phyloP scores from a whole-genome alignment of 2,797 vertebrate species.

The Ptychadena robeensis region DNA sequence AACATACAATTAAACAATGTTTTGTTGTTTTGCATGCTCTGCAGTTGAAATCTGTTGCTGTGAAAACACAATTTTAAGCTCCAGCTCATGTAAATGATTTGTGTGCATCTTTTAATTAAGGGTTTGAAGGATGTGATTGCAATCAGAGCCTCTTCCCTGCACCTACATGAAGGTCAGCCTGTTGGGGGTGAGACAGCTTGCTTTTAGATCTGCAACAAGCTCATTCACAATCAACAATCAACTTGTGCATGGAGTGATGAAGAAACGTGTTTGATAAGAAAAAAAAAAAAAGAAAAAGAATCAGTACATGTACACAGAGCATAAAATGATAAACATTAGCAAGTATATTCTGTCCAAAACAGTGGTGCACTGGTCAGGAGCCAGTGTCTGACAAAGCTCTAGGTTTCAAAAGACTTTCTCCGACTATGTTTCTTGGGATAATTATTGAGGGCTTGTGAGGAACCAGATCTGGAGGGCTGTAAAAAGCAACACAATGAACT shows the following conservation, averaged over 20 bases:
- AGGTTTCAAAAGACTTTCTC: constrained; percentile 76
- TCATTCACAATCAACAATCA: constrained; percentile 62
- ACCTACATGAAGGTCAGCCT: constrained; percentile 58
- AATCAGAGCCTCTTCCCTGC: constrained; percentile 42
- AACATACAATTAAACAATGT: constrained; percentile 1
- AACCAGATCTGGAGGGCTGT: constrained; percentile 84
- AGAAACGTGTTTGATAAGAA: constrained; percentile 55
- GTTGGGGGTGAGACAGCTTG: constrained; percentile 49
- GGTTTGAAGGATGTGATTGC: constrained; percentile 58
- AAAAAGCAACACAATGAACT: constrained; percentile 90
- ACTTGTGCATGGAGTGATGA: constrained; percentile 41
- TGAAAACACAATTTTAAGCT: background rate
- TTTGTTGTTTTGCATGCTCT: constrained; percentile 4
- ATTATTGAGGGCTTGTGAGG: constrained; percentile 81
- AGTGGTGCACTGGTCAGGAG: constrained; percentile 69
- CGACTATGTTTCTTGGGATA: constrained; percentile 77
- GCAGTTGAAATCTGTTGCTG: constrained; percentile 9
- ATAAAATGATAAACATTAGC: constrained; percentile 65
- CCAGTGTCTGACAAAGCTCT: constrained; percentile 72
- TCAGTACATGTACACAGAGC: constrained; percentile 48
- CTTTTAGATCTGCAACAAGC: background rate
- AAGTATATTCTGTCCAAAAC: constrained; percentile 61
- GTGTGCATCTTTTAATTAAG: constrained; percentile 45
- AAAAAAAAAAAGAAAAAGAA: background rate
- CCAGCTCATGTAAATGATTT: background rate